A percentile compares a stretch with the other conserved stretches of the same genome.
Evolutionary conservation across 2,888 invertebrate species (phyloP).

Genomic region (Apoderus coryli): DNA sequence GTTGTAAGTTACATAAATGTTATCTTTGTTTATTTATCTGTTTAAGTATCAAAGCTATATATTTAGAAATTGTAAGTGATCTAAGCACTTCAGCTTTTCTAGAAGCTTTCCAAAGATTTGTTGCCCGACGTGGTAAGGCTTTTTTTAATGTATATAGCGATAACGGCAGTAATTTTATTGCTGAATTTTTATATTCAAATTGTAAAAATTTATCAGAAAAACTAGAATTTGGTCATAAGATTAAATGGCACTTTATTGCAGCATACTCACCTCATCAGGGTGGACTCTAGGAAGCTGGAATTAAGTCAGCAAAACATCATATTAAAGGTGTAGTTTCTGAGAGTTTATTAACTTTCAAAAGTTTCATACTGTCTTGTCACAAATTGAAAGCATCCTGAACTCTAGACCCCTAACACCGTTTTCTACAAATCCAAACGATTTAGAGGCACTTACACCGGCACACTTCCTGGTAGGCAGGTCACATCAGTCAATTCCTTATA

Average conservation of each 20-base stretch:
- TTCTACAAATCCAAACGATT: background rate
- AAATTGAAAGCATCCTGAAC: slow-evolving; percentile 3
- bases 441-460: slow-evolving; percentile 1
- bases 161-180: too few species aligned
- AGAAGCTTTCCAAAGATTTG: too few species aligned
- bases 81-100: background rate
- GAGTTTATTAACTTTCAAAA: slow-evolving; percentile 1
- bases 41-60: background rate
- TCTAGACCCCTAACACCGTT: slow-evolving; percentile 4
- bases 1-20: background rate
- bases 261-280: background rate
- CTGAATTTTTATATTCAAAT: too few species aligned
- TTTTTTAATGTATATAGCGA: too few species aligned
- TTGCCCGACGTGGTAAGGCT: too few species aligned
- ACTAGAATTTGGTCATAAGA: background rate
- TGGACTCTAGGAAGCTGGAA: slow-evolving; percentile 1
- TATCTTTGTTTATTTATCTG: background rate
- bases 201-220: too few species aligned
- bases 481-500: slow-evolving; percentile 2
- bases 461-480: slow-evolving; percentile 2
- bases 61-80: background rate
- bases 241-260: slow-evolving; percentile 1
- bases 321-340: background rate
- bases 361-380: too few species aligned
- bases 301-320: slow-evolving; percentile 2